Conservation (phyloP, 2,113 vertebrate species). For the Peromyscus leucopus region DNA sequence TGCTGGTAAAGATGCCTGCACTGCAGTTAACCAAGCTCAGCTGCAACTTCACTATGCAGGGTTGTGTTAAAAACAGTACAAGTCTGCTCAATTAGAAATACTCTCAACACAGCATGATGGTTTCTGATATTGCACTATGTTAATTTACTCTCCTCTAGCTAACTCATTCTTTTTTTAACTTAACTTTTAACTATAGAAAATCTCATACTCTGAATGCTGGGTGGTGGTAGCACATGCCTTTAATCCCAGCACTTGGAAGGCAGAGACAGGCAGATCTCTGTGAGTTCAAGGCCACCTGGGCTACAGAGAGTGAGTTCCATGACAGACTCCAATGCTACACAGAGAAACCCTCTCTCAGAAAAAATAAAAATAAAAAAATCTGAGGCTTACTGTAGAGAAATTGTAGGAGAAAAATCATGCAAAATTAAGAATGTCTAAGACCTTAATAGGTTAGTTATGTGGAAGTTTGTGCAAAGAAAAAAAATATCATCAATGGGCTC, state of each 20-base stretch:
- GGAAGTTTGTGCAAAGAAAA: neutral
- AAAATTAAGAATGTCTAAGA: neutral
- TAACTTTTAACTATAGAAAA: neutral
- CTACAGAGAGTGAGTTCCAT: no score
- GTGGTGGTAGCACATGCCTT: no score
- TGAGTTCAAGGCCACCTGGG: no score
- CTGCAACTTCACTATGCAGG: neutral
- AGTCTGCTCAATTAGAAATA: neutral
- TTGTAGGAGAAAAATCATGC: neutral
- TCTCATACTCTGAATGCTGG: no score
- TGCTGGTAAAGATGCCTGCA: neutral
- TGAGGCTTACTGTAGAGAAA: no score
- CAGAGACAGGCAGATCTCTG: no score
- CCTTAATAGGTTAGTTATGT: neutral
- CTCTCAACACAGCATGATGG: neutral
- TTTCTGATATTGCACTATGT: neutral
- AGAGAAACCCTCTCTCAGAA: no score
- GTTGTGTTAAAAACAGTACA: neutral
- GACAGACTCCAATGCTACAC: no score
- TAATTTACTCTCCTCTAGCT: neutral
- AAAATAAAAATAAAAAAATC: no score
- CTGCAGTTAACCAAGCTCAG: neutral
- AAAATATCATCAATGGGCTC: neutral
- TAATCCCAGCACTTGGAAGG: no score
- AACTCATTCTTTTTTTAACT: neutral